Percentiles rank a stretch among this genome's conserved stretches.
These are phyloP conservation scores for Polydrusus cervinus DNA, from an alignment of 2,888 invertebrate genomes.

Conservation along the genomic window DNA sequence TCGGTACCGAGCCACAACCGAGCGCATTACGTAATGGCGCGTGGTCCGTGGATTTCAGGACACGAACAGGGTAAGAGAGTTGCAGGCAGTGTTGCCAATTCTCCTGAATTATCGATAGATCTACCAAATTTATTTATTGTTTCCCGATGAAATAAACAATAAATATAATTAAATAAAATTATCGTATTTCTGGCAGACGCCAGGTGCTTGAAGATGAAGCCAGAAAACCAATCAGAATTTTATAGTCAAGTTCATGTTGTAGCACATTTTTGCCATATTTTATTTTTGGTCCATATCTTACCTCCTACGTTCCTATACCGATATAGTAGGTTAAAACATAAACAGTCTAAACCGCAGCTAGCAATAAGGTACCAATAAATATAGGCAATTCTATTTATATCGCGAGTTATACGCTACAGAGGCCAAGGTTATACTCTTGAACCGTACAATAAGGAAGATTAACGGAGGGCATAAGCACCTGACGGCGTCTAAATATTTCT, in stretches of 20 bases:
- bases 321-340: conserved; percentile 32
- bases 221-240: not conserved
- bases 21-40: no score
- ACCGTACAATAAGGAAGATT: conserved; percentile 51
- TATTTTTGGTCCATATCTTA: not conserved
- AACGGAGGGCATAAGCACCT: conserved; percentile 53
- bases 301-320: not conserved
- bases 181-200: no score
- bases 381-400: conserved; percentile 47
- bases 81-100: no score
- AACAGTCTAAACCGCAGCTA: conserved; percentile 19
- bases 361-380: conserved; percentile 47
- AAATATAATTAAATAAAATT: no score
- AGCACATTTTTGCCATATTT: not conserved
- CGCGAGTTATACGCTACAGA: conserved; percentile 45
- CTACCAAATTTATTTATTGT: no score
- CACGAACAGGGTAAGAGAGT: no score
- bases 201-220: not conserved
- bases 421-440: conserved; percentile 53
- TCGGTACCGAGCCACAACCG: no score
- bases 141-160: no score
- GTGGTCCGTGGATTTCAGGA: no score
- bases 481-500: conserved; percentile 55
- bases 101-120: no score
- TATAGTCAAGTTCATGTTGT: not conserved